Conservation (phyloP, 1,140 invertebrate species). For the Drosophila sp. region DNA sequence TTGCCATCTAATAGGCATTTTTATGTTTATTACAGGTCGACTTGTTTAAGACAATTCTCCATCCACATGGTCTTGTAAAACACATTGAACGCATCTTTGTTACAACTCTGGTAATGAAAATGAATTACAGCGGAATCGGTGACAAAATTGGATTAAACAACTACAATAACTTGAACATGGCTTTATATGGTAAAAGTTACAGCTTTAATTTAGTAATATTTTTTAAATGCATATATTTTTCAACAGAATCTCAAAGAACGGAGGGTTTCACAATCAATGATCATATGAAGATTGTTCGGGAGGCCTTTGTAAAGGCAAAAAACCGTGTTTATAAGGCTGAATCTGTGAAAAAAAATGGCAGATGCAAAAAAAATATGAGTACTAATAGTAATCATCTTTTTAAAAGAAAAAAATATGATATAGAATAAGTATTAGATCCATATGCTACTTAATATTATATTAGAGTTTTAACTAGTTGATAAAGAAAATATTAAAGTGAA, state of each 20-base stretch:
- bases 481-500: no score
- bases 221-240: background rate
- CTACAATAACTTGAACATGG: slow-evolving; percentile 34
- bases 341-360: background rate
- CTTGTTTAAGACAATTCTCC: slow-evolving; percentile 24
- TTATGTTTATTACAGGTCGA: slow-evolving; percentile 11
- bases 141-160: slow-evolving; percentile 29
- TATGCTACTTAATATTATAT: no score
- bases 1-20: background rate
- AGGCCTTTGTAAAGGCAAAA: slow-evolving; percentile 38
- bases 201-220: background rate
- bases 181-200: slow-evolving; percentile 39
- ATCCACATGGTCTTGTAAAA: slow-evolving; percentile 30
- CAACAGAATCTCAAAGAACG: slow-evolving; percentile 34
- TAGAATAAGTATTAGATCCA: background rate
- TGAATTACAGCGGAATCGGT: slow-evolving; percentile 36
- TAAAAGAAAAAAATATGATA: slow-evolving; percentile 1
- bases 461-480: no score
- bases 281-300: slow-evolving; percentile 30
- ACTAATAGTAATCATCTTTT: background rate
- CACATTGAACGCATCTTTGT: slow-evolving; percentile 37
- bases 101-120: slow-evolving; percentile 24
- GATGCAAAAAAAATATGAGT: slow-evolving; percentile 1
- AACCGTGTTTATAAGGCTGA: slow-evolving; percentile 39
- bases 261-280: slow-evolving; percentile 37